Percentiles rank a stretch among this genome's conserved stretches.
These are phyloP conservation scores for Piscicola geometra DNA, from an alignment of 2,888 invertebrate species.

Conservation along the genomic window DNA sequence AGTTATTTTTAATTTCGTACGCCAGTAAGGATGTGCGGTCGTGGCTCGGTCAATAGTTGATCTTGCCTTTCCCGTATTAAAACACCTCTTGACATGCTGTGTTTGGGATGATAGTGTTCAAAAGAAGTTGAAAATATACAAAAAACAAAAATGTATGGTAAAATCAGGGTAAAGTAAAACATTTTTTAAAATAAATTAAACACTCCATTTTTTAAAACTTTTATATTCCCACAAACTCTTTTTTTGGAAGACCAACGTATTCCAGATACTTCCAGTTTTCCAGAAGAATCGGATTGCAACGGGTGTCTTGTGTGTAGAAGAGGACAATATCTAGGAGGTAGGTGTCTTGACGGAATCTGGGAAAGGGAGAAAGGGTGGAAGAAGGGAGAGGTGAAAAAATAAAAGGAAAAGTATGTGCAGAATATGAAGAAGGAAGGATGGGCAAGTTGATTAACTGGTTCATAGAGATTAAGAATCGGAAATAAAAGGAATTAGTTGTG, in stretches of 20 bases:
- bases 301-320: constrained; percentile 30
- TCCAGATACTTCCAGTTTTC: constrained; percentile 32
- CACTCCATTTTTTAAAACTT: too few species aligned
- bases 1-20: not conserved
- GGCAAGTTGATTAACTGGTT: not conserved
- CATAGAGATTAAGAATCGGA: not conserved
- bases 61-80: constrained; percentile 8
- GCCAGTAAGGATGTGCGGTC: constrained; percentile 33
- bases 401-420: too few species aligned
- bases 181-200: too few species aligned
- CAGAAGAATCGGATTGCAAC: constrained; percentile 6
- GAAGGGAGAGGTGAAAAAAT: not conserved
- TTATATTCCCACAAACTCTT: constrained; percentile 30
- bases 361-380: not conserved
- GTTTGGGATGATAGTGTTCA: too few species aligned
- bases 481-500: too few species aligned
- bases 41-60: constrained; percentile 28
- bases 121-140: too few species aligned
- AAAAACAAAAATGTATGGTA: too few species aligned
- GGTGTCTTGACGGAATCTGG: constrained; percentile 30
- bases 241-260: constrained; percentile 29
- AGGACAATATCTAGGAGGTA: constrained; percentile 26
- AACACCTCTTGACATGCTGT: constrained; percentile 25
- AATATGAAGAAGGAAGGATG: too few species aligned
- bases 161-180: too few species aligned